phyloP scores from a whole-genome alignment of 2,888 invertebrate genomes.

The Microplitis manilae region DNA sequence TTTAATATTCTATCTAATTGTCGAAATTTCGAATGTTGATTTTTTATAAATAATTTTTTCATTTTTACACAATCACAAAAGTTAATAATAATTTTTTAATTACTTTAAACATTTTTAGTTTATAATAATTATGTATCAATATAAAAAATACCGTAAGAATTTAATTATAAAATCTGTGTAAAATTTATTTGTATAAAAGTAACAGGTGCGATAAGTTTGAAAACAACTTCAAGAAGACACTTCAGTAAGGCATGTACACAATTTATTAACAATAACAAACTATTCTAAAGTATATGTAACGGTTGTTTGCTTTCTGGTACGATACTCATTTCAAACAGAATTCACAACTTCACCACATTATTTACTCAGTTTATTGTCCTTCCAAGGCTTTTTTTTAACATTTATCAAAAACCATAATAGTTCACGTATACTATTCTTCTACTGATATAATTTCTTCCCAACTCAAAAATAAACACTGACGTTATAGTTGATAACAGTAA shows the following conservation, averaged over 20 bases:
- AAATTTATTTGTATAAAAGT: not conserved
- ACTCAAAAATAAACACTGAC: not conserved
- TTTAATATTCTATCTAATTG: not conserved
- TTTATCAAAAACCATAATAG: not conserved
- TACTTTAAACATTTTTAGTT: not conserved
- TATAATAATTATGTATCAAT: not conserved
- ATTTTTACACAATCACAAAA: not conserved
- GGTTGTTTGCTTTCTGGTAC: not conserved
- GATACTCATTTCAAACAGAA: not conserved
- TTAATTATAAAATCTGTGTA: not conserved
- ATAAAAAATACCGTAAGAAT: not conserved
- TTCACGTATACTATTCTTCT: too few species aligned
- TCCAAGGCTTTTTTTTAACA: not conserved
- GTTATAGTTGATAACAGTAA: not conserved
- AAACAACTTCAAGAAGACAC: not conserved
- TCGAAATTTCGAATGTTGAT: not conserved
- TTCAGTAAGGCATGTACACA: not conserved
- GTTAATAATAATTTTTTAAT: not conserved
- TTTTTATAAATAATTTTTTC: not conserved
- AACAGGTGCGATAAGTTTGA: not conserved
- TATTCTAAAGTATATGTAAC: not conserved
- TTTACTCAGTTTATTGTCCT: too few species aligned
- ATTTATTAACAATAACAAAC: not conserved
- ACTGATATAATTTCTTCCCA: not conserved
- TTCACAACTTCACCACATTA: too few species aligned